Evolutionary conservation across 2,888 invertebrate genomes (phyloP).

Genomic region (Thysanoteuthis rhombus): DNA sequence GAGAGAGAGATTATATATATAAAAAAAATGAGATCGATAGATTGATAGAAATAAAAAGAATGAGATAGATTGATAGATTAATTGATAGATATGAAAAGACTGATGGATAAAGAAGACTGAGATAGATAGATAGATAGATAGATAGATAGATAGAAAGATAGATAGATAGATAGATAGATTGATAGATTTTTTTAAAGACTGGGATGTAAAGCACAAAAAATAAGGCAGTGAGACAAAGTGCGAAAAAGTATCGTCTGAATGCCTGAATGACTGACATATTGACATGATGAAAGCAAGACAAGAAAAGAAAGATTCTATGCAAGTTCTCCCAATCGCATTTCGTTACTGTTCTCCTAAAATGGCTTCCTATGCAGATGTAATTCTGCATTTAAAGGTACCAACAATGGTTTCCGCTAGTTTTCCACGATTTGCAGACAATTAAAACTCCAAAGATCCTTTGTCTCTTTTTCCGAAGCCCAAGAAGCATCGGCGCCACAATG

Average conservation of each 20-base stretch:
- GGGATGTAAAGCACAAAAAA: no score
- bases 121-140: no score
- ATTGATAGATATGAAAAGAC: no score
- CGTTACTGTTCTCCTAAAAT: neutral
- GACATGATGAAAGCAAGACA: neutral
- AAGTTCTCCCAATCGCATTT: neutral
- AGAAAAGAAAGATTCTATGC: neutral
- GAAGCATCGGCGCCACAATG: neutral
- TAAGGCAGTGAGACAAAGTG: no score
- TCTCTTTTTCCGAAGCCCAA: neutral
- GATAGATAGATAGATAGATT: no score
- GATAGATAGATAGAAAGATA: neutral
- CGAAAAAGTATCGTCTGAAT: no score
- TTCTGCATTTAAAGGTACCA: neutral
- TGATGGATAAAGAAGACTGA: no score
- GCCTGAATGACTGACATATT: neutral
- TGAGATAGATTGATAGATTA: neutral
- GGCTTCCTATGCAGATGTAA: neutral
- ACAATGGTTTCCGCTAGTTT: neutral
- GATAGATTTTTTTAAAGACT: no score
- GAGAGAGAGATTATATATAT: no score
- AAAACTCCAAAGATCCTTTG: neutral
- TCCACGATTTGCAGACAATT: constrained; percentile 12
- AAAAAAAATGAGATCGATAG: neutral
- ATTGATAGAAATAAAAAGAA: neutral